phyloP scores from a whole-genome alignment of 2,888 invertebrate species.

The Eustalomyia histrio region DNA sequence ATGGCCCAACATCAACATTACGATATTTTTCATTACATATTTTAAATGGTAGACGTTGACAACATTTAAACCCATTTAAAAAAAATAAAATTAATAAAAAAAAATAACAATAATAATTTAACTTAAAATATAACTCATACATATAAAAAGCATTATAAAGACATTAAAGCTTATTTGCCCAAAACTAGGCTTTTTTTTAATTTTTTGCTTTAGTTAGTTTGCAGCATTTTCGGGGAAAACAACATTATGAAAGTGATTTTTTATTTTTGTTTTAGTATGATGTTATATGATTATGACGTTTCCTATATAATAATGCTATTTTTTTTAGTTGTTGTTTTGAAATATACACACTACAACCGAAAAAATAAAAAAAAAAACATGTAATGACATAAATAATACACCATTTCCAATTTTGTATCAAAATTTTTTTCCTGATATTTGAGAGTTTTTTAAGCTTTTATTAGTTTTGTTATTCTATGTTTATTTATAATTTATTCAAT shows the following conservation, averaged over 20 bases:
- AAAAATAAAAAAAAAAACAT: conserved; percentile 15
- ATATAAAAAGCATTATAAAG: not conserved
- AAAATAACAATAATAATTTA: conserved; percentile 11
- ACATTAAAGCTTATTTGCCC: conserved; percentile 12
- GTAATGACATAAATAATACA: not conserved
- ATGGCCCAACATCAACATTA: conserved; percentile 78
- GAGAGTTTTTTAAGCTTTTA: too few relatives aligned
- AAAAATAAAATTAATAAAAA: conserved; percentile 14
- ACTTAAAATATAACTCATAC: not conserved
- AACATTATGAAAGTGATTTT: conserved; percentile 34
- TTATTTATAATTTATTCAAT: too few relatives aligned
- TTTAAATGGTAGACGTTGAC: conserved; percentile 75
- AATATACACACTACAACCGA: conserved; percentile 46
- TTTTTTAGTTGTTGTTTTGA: conserved; percentile 17
- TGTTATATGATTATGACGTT: conserved; percentile 31
- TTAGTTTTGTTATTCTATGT: too few relatives aligned
- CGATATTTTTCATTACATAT: conserved; percentile 79
- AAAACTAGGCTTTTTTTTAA: conserved; percentile 30
- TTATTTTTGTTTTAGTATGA: not conserved
- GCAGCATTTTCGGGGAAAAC: not conserved
- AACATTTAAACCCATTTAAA: conserved; percentile 57
- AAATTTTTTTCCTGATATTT: not conserved
- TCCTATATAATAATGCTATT: conserved; percentile 9
- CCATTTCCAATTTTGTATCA: not conserved
- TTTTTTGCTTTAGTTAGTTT: not conserved